These are phyloP conservation scores for Pardalotus punctatus DNA, from an alignment of 2,113 vertebrate species.

Conservation along the genomic window DNA sequence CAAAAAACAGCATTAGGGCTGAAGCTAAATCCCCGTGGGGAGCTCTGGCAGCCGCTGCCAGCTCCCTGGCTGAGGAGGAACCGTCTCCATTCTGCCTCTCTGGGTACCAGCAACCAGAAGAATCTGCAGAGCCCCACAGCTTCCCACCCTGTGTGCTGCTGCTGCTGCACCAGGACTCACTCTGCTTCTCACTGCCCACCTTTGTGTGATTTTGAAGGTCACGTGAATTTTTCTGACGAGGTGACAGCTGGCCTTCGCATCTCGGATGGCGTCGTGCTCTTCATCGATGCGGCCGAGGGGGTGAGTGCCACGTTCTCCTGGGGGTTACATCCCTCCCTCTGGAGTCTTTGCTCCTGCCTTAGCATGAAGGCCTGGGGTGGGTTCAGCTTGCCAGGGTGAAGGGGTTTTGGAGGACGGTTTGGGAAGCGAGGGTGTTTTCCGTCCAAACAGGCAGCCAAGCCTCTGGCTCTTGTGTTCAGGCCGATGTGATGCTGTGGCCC, in stretches of 20 bases:
- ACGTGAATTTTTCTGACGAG: slow-evolving; percentile 97
- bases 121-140: background rate
- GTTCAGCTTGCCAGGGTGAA: background rate
- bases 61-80: background rate
- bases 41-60: background rate
- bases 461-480: background rate
- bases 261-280: slow-evolving; percentile 94
- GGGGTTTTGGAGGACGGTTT: background rate
- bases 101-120: background rate
- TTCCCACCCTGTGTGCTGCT: background rate
- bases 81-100: background rate
- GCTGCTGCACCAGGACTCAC: background rate
- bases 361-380: background rate
- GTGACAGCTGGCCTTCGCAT: slow-evolving; percentile 94
- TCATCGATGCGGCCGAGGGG: slow-evolving; percentile 97
- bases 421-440: background rate
- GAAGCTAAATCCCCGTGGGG: background rate
- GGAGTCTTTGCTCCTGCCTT: background rate
- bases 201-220: slow-evolving; percentile 73
- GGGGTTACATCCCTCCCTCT: background rate
- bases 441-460: background rate
- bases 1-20: background rate
- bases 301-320: slow-evolving; percentile 71
- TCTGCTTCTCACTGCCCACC: background rate
- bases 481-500: background rate